Evolutionary conservation across 2,797 vertebrate species (phyloP), one percentile per base, ranked within the genome.

Genomic region (Limnodromus scolopaceus): DNA sequence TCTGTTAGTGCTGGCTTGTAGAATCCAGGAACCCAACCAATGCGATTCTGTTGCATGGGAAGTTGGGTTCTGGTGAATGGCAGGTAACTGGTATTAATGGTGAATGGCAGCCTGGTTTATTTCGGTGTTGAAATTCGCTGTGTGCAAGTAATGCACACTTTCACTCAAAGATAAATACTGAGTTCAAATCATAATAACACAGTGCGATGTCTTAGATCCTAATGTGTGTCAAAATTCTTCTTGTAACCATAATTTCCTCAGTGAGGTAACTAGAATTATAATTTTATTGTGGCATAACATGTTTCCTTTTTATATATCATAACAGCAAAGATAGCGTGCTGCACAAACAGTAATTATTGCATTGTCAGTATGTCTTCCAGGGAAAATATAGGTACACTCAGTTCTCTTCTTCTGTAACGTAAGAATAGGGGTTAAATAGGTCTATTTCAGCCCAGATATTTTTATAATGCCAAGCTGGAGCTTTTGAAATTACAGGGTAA

Each of bases 141-240:
- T 3, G 36, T 24, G 54, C 39, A 3, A 10, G 34, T 30, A 13
- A 15, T 6, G 10, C 0, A 2, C 0, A 2, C 51, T 49, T 51
- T 30, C 13, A 6, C 46, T 65, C 23, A 0, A 32, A 17, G 58
- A 45, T 70, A 58, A 74, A 58, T 24, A 11, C 0, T 22, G 49
- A 39, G 45, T 13, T 81, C 48, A 51, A 18, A 24, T 43, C 25
- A 3, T 25, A 23, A 19, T 28, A 66, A 38, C 14, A 30, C 55
- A 22, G 41, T 43, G 63, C 46, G 43, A 2, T n/a, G 63, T 34
- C 81, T 61, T 28, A 25, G 38, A 25, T 58, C 49, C 27, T 78
- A 20, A 58, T 68, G 53, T 51, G 48, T 83, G 69, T 43, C 82
- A 76, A 12, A 76, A 24, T 72, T 66, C 38, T 57, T 51, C 54